Evolutionary conservation across 1,140 invertebrate species (phyloP).

Genomic region (Zaprionus nigranus): DNA sequence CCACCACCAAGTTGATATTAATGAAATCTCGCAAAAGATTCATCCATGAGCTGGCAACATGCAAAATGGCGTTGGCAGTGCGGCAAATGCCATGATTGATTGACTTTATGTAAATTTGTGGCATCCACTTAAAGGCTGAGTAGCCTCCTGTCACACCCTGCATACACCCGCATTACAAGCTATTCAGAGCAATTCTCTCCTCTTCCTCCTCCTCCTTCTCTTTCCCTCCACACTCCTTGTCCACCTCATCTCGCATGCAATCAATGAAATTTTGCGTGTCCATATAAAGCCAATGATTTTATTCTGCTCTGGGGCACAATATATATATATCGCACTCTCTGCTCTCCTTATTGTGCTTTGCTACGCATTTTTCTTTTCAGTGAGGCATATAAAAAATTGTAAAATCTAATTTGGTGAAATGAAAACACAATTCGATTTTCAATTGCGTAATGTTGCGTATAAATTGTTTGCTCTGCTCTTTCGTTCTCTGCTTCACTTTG

Average conservation of each 20-base stretch:
- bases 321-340: constrained; percentile 25
- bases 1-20: constrained; percentile 63
- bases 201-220: background rate
- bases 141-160: background rate
- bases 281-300: constrained; percentile 41
- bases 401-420: constrained; percentile 75
- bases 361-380: constrained; percentile 48
- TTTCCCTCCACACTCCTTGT: background rate
- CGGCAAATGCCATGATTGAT: constrained; percentile 77
- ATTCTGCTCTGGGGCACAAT: constrained; percentile 74
- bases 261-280: constrained; percentile 37
- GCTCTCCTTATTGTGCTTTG: background rate
- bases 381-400: constrained; percentile 52
- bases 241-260: constrained; percentile 29
- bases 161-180: background rate
- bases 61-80: constrained; percentile 66
- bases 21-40: constrained; percentile 75
- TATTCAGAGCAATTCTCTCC: background rate
- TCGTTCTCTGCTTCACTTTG: constrained; percentile 5
- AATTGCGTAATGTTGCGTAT: constrained; percentile 77
- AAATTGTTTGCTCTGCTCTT: constrained; percentile 57
- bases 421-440: constrained; percentile 74
- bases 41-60: constrained; percentile 51
- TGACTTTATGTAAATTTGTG: constrained; percentile 80
- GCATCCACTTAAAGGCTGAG: constrained; percentile 65